phyloP scores from a whole-genome alignment of 2,113 vertebrate species.

The Istiophorus platypterus region DNA sequence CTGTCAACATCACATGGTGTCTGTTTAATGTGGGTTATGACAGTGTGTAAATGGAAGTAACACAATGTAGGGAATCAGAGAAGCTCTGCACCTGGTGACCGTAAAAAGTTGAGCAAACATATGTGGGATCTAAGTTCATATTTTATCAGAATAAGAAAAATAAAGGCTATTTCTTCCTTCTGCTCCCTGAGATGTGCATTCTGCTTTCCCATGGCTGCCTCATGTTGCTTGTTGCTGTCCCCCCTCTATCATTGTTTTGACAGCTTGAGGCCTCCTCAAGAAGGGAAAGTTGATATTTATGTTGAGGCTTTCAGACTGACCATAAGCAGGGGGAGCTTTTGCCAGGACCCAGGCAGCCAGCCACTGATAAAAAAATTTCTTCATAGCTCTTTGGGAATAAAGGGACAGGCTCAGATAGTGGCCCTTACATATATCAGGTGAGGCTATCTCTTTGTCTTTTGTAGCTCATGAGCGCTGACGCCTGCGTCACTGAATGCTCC shows the following conservation, averaged over 20 bases:
- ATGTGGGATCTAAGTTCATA: slow-evolving; percentile 86
- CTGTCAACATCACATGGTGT: not conserved
- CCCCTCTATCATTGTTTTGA: slow-evolving; percentile 88
- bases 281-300: slow-evolving; percentile 85
- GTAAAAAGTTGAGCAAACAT: slow-evolving; percentile 86
- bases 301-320: slow-evolving; percentile 70
- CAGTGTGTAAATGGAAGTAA: slow-evolving; percentile 7
- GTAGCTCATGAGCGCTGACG: slow-evolving; percentile 5
- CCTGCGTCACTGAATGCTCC: slow-evolving; percentile 18
- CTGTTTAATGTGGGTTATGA: not conserved
- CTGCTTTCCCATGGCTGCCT: slow-evolving; percentile 90
- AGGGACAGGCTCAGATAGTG: slow-evolving; percentile 17
- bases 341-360: slow-evolving; percentile 28
- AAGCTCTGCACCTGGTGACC: slow-evolving; percentile 83
- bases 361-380: slow-evolving; percentile 41
- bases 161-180: slow-evolving; percentile 83
- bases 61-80: slow-evolving; percentile 48
- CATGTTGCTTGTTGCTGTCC: slow-evolving; percentile 85
- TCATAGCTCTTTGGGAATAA: slow-evolving; percentile 13
- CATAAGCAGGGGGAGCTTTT: slow-evolving; percentile 55
- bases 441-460: not conserved
- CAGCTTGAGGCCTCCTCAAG: slow-evolving; percentile 89
- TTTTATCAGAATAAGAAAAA: slow-evolving; percentile 87
- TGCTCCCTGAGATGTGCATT: slow-evolving; percentile 81
- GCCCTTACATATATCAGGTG: slow-evolving; percentile 42